Evolutionary conservation across 2,797 vertebrate genomes (phyloP).

Genomic region (Pygocentrus nattereri): DNA sequence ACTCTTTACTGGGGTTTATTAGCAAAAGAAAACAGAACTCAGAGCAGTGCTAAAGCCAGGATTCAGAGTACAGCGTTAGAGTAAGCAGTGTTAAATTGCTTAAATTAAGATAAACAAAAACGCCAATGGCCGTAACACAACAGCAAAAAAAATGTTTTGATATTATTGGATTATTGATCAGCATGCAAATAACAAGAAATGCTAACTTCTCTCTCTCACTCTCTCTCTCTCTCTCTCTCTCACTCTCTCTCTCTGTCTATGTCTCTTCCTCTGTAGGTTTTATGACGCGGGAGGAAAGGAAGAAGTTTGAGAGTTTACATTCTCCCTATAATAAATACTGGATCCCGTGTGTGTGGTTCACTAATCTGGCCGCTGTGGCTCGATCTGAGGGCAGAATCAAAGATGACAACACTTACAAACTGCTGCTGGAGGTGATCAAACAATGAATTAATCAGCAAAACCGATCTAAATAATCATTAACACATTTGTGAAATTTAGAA

Average conservation of each 20-base stretch:
- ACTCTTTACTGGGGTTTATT: too few species aligned
- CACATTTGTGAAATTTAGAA: neutral
- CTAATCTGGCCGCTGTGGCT: conserved; percentile 87
- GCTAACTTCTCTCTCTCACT: too few species aligned
- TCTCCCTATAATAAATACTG: conserved; percentile 95
- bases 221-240: neutral
- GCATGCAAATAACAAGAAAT: too few species aligned
- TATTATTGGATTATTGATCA: too few species aligned
- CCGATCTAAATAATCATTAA: neutral
- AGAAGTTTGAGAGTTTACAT: conserved; percentile 89
- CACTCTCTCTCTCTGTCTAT: neutral
- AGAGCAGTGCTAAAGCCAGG: too few species aligned
- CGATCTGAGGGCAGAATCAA: conserved; percentile 88
- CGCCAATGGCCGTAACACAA: too few species aligned
- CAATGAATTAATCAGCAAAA: conserved; percentile 10
- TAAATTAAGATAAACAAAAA: too few species aligned
- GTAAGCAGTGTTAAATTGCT: too few species aligned
- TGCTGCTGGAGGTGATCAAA: conserved; percentile 87
- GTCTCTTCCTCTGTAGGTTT: conserved; percentile 79
- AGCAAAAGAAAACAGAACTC: too few species aligned
- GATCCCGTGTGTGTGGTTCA: conserved; percentile 95
- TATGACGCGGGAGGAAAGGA: conserved; percentile 91
- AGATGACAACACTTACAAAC: conserved; percentile 88
- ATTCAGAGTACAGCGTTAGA: too few species aligned
- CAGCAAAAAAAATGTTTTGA: too few species aligned